Base-by-base conservation (phyloP, 1,140 invertebrate genomes). In the Rhopalosiphum padi region DNA sequence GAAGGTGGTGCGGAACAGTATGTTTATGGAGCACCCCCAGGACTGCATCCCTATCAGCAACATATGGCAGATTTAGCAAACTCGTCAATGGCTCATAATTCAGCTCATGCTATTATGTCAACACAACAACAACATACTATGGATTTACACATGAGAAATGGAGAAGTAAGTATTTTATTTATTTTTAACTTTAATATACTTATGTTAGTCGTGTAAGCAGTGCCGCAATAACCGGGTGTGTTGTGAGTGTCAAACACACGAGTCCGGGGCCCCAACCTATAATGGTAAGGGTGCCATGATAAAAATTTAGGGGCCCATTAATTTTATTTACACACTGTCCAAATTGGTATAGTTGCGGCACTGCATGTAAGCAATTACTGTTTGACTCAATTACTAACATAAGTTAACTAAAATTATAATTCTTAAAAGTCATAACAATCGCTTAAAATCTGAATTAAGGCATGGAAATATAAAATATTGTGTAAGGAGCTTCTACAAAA, bases 51-150 rank as follows among this genome's bases (percentile, higher is more conserved):
- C 8, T 93, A 93, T 55, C 91, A 93, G 6, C 91, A 93, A 5
- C 91, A 93, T 41, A 83, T 93, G 91, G 77, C 91, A 85, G 91
- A 93, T 53, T 48, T 93, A 85, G 91, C 91, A 53, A 93, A 83
- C 85, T 86, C 91, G 22, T 93, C 91, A n/a, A 93, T 93, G 82
- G 91, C 91, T n/a, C 91, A 93, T 30, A 93, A 86, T 55, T 83
- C 91, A 93, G 77, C 82, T 21, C 91, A 93, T 93, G 77, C 91
- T 55, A 93, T 93, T 41, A 93, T 93, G 68, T 93, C 91, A 53
- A 93, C 91, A 18, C 91, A 93, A 85, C 91, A 93, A 21, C 91
- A 93, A 86, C 91, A 93, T 25, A 83, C 35, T 93, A 93, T 93
- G 91, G 91, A 93, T 21, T 51, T 93, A 68, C 91, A 93, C 9